phyloP scores from a whole-genome alignment of 2,113 vertebrate genomes.

The Paralichthys olivaceus region DNA sequence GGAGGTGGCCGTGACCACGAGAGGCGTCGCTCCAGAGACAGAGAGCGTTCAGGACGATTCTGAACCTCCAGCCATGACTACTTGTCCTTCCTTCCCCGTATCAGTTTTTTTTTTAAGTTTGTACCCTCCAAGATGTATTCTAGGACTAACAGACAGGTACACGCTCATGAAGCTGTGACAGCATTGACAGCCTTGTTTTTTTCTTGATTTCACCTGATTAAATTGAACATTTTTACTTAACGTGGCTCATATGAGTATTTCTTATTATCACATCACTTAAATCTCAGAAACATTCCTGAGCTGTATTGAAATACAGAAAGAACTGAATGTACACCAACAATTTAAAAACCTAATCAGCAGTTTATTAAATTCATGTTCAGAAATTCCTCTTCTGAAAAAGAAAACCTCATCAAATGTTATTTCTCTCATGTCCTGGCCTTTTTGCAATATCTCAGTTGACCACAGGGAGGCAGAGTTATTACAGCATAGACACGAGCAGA shows the following conservation, averaged over 20 bases:
- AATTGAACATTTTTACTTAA: slow-evolving; percentile 75
- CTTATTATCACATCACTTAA: neutral
- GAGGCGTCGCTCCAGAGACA: slow-evolving; percentile 93
- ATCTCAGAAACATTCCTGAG: neutral
- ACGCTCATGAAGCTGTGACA: slow-evolving; percentile 62
- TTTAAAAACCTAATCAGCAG: no score
- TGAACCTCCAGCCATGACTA: slow-evolving; percentile 86
- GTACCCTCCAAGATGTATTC: slow-evolving; percentile 49
- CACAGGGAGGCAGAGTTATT: slow-evolving; percentile 46
- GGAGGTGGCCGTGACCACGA: slow-evolving; percentile 86
- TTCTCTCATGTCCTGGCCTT: neutral
- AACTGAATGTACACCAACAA: no score
- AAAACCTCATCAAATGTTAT: neutral
- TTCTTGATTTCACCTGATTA: slow-evolving; percentile 74
- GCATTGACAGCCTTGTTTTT: slow-evolving; percentile 59
- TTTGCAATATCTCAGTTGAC: slow-evolving; percentile 9
- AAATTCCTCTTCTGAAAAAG: neutral
- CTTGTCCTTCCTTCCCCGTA: slow-evolving; percentile 61
- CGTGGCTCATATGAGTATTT: slow-evolving; percentile 7
- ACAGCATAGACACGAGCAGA: neutral
- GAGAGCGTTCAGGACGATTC: slow-evolving; percentile 95
- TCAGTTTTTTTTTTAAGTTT: slow-evolving; percentile 57
- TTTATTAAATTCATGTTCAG: neutral
- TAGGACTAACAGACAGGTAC: slow-evolving; percentile 54
- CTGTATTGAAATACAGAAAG: no score